Base-by-base conservation (phyloP, 2,888 invertebrate species). In the Diogma glabrata region DNA sequence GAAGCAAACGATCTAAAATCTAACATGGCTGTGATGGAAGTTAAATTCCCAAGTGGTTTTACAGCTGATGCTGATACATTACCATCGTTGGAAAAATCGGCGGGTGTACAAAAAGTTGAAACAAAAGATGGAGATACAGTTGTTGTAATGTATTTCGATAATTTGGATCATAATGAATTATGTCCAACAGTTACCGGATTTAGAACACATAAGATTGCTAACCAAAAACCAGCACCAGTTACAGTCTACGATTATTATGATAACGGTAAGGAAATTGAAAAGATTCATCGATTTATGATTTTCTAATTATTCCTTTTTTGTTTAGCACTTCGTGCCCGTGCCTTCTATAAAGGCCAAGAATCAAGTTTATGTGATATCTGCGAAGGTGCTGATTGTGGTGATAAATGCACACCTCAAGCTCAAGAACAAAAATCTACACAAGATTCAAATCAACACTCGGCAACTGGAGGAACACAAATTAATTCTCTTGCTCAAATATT, bases 211-310 rank as follows among this genome's bases (percentile, higher is more conserved):
- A 85, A 87, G 63, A 87, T 91, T 10, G 88, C 90, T 4, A 78
- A 85, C 49, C 90, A 92, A 60, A 87, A 87, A 54, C 86, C 92
- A 8, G 90, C 87, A 20, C 80, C 87, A 58, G 88, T 93, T 55
- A 78, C 82, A 38, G 78, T 95, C 38, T 85, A 84, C 58, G 95
- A 96, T 66, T 89, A 95, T 60, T 95, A 93, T 61, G 92, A 95
- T 66, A 87, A 85, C 55, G 85, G 89, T 89, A 65, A 79, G 82
- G 76, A 60, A 28, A 66, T 64, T 36, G 61, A 28, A 68, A 62
- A 56, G 65, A 67, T 48, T 56, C 60, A 10, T 55, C 64, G 0
- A 6, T n/a, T 46, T 30, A 17, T 7, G n/a, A 10, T 36, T 50
- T 49, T 54, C 52, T 52, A 12, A 12, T 47, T 24, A 4, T 47